Base-by-base conservation (phyloP, 2,888 invertebrate species). In the Scaptomyza parva region DNA sequence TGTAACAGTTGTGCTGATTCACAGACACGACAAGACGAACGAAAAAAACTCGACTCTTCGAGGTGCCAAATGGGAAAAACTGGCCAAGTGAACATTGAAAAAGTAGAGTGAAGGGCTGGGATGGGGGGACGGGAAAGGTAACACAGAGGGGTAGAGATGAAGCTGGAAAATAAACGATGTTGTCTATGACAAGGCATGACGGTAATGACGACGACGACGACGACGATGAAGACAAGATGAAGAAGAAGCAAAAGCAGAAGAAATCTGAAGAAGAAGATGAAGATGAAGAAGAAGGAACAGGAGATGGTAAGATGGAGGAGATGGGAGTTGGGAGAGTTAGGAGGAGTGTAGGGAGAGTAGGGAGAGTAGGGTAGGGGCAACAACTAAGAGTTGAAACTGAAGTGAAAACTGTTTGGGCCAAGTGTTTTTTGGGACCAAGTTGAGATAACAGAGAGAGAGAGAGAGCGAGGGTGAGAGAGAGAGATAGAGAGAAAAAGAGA, bases 131-230 rank as follows among this genome's bases (percentile, higher is more conserved):
- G 20, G 30, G 2, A 1, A 7, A 2, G 18, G n/a, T n/a, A n/a
- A n/a, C n/a, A n/a, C n/a, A n/a, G n/a, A 4, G n/a, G 33, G n/a
- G 41, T 11, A 6, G n/a, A 17, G 8, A 37, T 14, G 45, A n/a
- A 40, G 60, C 33, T 60, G 70, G 78, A 77, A 83, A 83, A 83
- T 83, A 83, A 83, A 83, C 86, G 86, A 83, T 83, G 82, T 83
- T 83, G 82, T 83, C 86, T 86, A 83, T 83, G 82, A 83, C 82
- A 86, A 80, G 84, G 82, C 82, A 83, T 86, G 82, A 83, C 82
- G 82, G 86, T 83, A 86, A 83, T 83, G 86, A 83, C 72, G 72
- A 60, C 33, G 47, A 33, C 40, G n/a, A 20, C 12, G 37, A 41
- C 17, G 26, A 9, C 2, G 17, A 17, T 7, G 30, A 33, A 18